Evolutionary conservation across 2,888 invertebrate genomes (phyloP), one percentile per base, ranked within the genome.

Genomic region (Drosophila engyochracea): DNA sequence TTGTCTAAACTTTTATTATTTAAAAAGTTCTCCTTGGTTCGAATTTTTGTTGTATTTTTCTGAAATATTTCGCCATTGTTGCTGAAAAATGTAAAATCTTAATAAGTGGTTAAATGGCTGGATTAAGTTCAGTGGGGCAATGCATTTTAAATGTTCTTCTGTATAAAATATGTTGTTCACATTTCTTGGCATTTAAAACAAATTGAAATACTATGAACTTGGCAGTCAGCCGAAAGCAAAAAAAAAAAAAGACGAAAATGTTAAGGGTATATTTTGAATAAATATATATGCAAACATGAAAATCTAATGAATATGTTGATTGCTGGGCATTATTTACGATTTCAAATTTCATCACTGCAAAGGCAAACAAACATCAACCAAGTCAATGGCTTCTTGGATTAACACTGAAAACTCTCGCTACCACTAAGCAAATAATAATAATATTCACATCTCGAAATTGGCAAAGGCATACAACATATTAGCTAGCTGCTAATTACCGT

Each of bases 401-500:
- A 66, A n/a, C 30, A 47, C 44, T 28, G 28, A 57, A 60, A 58
- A 54, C 59, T 61, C 58, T 63, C 41, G 35, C 54, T 49, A 12
- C 35, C 28, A 31, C 60, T 51, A 51, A 44, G 51, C 30, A 47
- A 61, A 66, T 60, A 58, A 53, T n/a, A 39, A 39, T 28, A 31
- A 25, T 57, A 16, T 53, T 55, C 12, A 55, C 19, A 14, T 10
- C 49, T 49, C 25, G 12, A 47, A 62, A 65, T 65, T 41, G 22
- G 51, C 52, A 12, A 47, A 62, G 31, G 31, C 68, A 66, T n/a
- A 64, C 31, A 22, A 53, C 58, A 60, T 44, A 89, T 85, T 86
- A 79, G 84, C 81, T 33, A n/a, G 39, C 44, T 68, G 86, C 82
- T 89, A 85, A 85, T 76, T 78, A 59, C 47, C 68, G 57, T 47